Percentiles rank a stretch among this genome's conserved stretches.
Conservation (phyloP, 2,113 vertebrate species). For the Quiscalus mexicanus region DNA sequence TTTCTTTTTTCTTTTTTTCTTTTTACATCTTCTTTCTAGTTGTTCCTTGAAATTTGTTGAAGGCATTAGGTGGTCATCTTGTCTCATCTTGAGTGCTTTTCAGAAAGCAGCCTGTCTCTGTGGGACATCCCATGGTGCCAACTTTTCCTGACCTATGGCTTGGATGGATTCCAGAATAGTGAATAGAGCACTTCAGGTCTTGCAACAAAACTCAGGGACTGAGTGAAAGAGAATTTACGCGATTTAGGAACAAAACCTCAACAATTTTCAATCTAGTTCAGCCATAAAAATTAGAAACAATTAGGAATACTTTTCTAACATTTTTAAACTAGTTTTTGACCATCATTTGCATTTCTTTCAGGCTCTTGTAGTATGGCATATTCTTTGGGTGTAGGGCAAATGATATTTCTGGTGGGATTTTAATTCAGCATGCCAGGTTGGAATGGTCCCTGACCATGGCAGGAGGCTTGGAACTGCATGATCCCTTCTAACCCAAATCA, state of each 20-base stretch:
- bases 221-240: background rate
- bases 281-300: background rate
- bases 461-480: background rate
- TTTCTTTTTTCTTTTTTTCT: fast-evolving
- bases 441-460: background rate
- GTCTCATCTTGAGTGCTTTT: background rate
- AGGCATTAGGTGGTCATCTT: background rate
- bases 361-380: background rate
- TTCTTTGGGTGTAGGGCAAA: background rate
- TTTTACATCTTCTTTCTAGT: background rate
- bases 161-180: background rate
- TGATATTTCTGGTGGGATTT: background rate
- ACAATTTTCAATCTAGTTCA: background rate
- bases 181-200: background rate
- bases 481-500: background rate
- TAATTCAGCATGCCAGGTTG: background rate
- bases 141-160: background rate
- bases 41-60: background rate
- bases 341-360: background rate
- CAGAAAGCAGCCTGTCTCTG: background rate
- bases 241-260: background rate
- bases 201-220: background rate
- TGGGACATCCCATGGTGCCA: fast-evolving
- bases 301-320: background rate
- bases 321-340: background rate